phyloP scores from a whole-genome alignment of 1,140 invertebrate genomes.

The Hyles euphorbiae region DNA sequence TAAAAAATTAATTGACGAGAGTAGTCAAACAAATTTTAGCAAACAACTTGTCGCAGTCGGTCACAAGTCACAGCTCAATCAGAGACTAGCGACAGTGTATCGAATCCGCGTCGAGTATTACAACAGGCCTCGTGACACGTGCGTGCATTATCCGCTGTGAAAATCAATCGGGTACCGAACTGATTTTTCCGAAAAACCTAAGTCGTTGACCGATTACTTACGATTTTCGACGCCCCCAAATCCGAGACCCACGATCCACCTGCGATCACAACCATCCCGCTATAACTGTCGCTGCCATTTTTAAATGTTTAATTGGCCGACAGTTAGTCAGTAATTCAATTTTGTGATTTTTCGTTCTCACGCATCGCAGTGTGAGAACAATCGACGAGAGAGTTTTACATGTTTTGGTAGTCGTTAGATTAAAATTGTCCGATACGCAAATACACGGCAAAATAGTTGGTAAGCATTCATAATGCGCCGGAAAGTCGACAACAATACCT shows the following conservation, averaged over 20 bases:
- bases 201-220: slow-evolving; percentile 62
- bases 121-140: slow-evolving; percentile 37
- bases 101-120: slow-evolving; percentile 31
- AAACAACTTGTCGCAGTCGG: too few relatives aligned
- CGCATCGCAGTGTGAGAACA: slow-evolving; percentile 60
- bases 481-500: slow-evolving; percentile 8
- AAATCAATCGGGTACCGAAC: slow-evolving; percentile 55
- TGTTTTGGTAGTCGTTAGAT: slow-evolving; percentile 30
- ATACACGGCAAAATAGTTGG: slow-evolving; percentile 20
- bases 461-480: slow-evolving; percentile 13
- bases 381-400: slow-evolving; percentile 35
- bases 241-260: slow-evolving; percentile 64
- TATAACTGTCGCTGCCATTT: slow-evolving; percentile 64
- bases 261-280: slow-evolving; percentile 40
- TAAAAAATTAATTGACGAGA: too few relatives aligned
- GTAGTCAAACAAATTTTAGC: too few relatives aligned
- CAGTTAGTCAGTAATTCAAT: slow-evolving; percentile 59
- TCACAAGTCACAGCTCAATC: too few relatives aligned
- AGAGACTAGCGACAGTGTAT: slow-evolving; percentile 34
- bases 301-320: slow-evolving; percentile 55
- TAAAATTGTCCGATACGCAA: slow-evolving; percentile 35
- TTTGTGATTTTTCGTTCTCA: slow-evolving; percentile 63
- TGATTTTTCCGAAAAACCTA: slow-evolving; percentile 55
- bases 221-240: slow-evolving; percentile 52
- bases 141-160: slow-evolving; percentile 68